Evolutionary conservation across 2,888 invertebrate genomes (phyloP).

Genomic region (Hypomecis atomaria): DNA sequence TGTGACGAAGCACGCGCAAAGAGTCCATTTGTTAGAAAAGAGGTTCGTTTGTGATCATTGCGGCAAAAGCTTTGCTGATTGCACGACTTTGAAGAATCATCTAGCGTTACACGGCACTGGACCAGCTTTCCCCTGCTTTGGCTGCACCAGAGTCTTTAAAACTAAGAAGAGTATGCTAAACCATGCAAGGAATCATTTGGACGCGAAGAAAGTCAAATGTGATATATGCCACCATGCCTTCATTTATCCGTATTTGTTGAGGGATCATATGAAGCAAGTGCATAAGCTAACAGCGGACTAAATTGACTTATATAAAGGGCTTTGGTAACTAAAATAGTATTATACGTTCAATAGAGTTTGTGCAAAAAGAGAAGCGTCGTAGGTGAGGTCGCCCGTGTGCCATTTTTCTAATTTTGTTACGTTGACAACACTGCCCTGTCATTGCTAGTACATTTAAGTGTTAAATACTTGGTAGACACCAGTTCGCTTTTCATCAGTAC

Average conservation of each 20-base stretch:
- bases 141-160: conserved; percentile 63
- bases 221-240: conserved; percentile 23
- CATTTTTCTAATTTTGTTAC: too few relatives aligned
- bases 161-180: conserved; percentile 52
- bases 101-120: conserved; percentile 59
- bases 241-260: conserved; percentile 29
- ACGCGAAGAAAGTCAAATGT: conserved; percentile 49
- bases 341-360: too few relatives aligned
- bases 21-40: conserved; percentile 43
- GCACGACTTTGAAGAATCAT: conserved; percentile 60
- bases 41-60: conserved; percentile 42
- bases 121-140: conserved; percentile 57
- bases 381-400: too few relatives aligned
- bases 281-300: conserved; percentile 4
- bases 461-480: too few relatives aligned
- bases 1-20: conserved; percentile 35
- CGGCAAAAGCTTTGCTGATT: conserved; percentile 49
- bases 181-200: conserved; percentile 55
- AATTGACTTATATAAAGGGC: too few relatives aligned
- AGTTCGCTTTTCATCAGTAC: too few relatives aligned
- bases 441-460: too few relatives aligned
- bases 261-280: conserved; percentile 27
- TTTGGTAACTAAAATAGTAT: too few relatives aligned
- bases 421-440: too few relatives aligned
- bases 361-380: too few relatives aligned